Evolutionary conservation across 2,888 invertebrate genomes (phyloP), one percentile per base, ranked within the genome.

Genomic region (Agrochola lota): DNA sequence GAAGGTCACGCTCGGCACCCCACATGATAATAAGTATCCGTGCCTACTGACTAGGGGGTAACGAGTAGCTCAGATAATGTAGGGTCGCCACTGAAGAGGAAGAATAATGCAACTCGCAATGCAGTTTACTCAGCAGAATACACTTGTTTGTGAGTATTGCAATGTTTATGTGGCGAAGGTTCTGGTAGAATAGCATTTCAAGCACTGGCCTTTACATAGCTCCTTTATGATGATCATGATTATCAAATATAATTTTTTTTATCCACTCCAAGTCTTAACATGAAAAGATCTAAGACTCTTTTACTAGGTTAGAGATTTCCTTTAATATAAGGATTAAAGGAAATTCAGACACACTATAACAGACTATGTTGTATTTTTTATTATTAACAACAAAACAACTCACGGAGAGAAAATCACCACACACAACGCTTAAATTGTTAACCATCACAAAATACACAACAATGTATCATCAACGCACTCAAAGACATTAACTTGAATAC

Each of bases 1-100:
- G 87, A 89, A 93, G 95, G 95, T 95, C 94, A 87, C 84, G 90
- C 90, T 90, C 91, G 89, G 85, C 89, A 94, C 94, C 94, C 91
- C 85, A 81, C 78, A 82, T 79, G 96, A 96, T 96, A 95, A 90
- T 78, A 86, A 88, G 90, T 94, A 95, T 95, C 94, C 89, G 92
- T 92, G 93, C 93, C 92, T 92, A 90, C 95, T 93, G 90, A 91
- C 95, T 92, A 95, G 96, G 96, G 96, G 96, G 96, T 96, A 96
- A 93, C 86, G 92, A 93, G 91, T 92, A 87, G 87, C 81, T 82
- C 83, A 63, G 92, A 92, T 92, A 92, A 84, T 76, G 78, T 89
- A 91, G 92, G 91, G 91, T 89, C 87, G 78, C 67, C 87, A 88
- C 88, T 85, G 80, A 57, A 63, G 80, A 83, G 77, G n/a, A 69